Percentiles rank a stretch among this genome's conserved stretches.
phyloP scores from a whole-genome alignment of 2,113 vertebrate genomes.

The Callaeas wilsoni region DNA sequence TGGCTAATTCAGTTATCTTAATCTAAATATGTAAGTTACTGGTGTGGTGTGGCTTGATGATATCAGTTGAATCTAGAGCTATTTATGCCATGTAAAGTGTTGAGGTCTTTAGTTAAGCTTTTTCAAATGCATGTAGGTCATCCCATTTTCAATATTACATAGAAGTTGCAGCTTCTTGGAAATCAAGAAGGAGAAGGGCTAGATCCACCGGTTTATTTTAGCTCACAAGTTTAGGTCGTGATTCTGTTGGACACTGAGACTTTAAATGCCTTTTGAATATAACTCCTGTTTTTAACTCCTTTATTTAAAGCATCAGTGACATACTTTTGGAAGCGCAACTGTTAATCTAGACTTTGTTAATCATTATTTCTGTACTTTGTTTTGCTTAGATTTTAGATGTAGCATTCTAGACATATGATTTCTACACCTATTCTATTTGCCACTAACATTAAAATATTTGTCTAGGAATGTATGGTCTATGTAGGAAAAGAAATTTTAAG shows the following conservation, averaged over 20 bases:
- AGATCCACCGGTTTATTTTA: neutral
- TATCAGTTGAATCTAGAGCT: neutral
- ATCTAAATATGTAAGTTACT: neutral
- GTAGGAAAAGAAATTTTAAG: neutral
- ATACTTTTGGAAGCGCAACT: neutral
- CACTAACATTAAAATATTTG: neutral
- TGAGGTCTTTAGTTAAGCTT: neutral
- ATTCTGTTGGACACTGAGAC: neutral
- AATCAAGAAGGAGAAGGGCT: neutral
- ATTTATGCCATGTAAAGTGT: neutral
- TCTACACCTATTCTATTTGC: neutral
- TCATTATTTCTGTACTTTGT: neutral
- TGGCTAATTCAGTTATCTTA: neutral
- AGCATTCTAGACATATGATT: neutral
- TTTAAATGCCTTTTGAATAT: neutral
- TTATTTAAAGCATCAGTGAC: neutral
- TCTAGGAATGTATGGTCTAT: neutral
- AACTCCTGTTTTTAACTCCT: neutral
- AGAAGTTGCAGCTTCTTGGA: neutral
- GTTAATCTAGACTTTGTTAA: neutral
- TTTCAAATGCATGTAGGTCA: neutral
- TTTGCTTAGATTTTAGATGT: neutral
- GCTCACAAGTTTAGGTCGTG: neutral
- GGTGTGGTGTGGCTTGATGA: neutral
- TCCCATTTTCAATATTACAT: neutral